A percentile compares a stretch with the other conserved stretches of the same genome.
phyloP scores from a whole-genome alignment of 1,140 invertebrate genomes.

The Drosophila sulfurigaster region DNA sequence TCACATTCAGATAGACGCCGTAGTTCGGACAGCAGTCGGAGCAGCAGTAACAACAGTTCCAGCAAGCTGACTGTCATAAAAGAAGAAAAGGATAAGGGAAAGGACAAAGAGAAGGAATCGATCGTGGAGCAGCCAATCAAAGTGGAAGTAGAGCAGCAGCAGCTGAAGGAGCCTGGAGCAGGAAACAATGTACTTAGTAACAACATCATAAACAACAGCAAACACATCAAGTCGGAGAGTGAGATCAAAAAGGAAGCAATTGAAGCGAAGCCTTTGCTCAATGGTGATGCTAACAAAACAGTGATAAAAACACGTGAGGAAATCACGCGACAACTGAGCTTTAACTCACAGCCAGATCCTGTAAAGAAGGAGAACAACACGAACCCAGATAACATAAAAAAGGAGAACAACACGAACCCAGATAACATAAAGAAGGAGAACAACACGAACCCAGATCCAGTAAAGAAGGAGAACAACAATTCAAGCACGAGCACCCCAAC shows the following conservation, averaged over 20 bases:
- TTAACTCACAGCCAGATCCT: slow-evolving; percentile 34
- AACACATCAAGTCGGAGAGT: slow-evolving; percentile 56
- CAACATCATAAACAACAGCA: slow-evolving; percentile 4
- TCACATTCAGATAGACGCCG: slow-evolving; percentile 69
- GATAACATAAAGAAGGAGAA: slow-evolving; percentile 41
- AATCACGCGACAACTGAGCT: slow-evolving; percentile 74
- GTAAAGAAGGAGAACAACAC: slow-evolving; percentile 36
- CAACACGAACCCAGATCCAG: slow-evolving; percentile 6
- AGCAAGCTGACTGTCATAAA: slow-evolving; percentile 44
- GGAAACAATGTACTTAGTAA: slow-evolving; percentile 44
- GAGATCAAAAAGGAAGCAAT: slow-evolving; percentile 69
- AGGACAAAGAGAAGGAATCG: slow-evolving; percentile 39
- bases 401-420: slow-evolving; percentile 37
- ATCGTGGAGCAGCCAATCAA: slow-evolving; percentile 55
- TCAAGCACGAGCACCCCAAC: not conserved
- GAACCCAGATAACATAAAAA: slow-evolving; percentile 1
- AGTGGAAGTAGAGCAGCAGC: slow-evolving; percentile 15
- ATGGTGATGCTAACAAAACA: slow-evolving; percentile 50
- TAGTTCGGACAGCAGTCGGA: slow-evolving; percentile 76
- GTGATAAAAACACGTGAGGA: slow-evolving; percentile 71
- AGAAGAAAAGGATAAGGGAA: slow-evolving; percentile 30
- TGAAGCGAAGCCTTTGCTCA: slow-evolving; percentile 47
- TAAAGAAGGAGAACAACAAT: slow-evolving; percentile 35
- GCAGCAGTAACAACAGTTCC: slow-evolving; percentile 72
- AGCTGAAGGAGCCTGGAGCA: slow-evolving; percentile 22